Evolutionary conservation across 2,797 vertebrate genomes (phyloP), one percentile per base, ranked within the genome.

Genomic region (Platalea minor): DNA sequence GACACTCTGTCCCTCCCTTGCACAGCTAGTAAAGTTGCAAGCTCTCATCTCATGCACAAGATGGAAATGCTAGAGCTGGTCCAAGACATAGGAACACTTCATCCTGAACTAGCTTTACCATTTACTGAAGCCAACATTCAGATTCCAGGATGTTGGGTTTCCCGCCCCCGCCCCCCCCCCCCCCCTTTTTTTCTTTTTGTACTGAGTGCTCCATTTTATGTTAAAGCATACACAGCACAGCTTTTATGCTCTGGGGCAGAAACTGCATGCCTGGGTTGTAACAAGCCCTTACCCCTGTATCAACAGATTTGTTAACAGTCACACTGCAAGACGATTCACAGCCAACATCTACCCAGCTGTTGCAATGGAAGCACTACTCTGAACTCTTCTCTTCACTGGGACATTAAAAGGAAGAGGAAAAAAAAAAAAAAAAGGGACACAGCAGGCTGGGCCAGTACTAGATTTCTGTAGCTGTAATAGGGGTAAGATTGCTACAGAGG

Each of bases 351-450:
- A 17, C 28, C 50, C 59, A 57, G 51, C 85, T 70, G 21, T 0
- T 35, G 59, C 63, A 48, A n/a, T 1, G 4, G 64, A 24, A 37
- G 11, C 54, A 6, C 9, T 25, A 4, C 19, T 7, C 63, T 28
- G 15, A 77, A 65, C 33, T 18, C 35, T 41, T 23, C 68, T 19
- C 35, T 39, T 76, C 35, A 4, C 5, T 17, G 5, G 7, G 28
- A 51, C 41, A 17, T 48, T 19, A 21, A 61, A 51, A 12, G 9
- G 5, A 31, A 19, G 5, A 4, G 11, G 0, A 23, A 3, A 24
- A 10, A 0, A 17, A 2, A 3, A 11, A 13, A 13, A 12, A 18
- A 15, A 31, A 11, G 3, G 5, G 10, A 57, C 43, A 50, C 9
- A 14, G n/a, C 13, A 56, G 23, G 26, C 46, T 50, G 41, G 25